phyloP scores from a whole-genome alignment of 2,797 vertebrate genomes.

The Eulemur mongoz region DNA sequence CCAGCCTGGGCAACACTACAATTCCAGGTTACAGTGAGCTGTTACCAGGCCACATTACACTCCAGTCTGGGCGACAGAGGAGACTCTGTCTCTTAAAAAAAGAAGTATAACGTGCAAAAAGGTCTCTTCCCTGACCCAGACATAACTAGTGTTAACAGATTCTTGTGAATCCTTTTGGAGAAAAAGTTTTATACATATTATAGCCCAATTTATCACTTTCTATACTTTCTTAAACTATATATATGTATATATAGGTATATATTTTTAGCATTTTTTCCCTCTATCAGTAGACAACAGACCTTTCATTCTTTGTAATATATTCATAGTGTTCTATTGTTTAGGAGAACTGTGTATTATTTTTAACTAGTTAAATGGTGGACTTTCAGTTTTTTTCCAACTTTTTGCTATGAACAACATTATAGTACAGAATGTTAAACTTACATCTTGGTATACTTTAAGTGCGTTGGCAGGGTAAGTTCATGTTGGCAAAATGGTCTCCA shows the following conservation, averaged over 20 bases:
- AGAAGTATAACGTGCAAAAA: neutral
- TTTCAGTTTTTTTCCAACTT: neutral
- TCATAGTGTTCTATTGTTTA: conserved; percentile 6
- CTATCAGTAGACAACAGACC: neutral
- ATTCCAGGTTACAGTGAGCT: no score
- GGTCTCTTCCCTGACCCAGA: neutral
- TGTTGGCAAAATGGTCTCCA: neutral
- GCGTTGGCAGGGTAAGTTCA: neutral
- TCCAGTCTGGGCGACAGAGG: neutral
- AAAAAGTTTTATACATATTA: neutral
- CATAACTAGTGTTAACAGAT: neutral
- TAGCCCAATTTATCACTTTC: neutral
- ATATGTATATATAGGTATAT: neutral
- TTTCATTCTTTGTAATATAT: neutral
- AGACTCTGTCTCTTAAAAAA: neutral
- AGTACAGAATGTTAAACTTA: neutral
- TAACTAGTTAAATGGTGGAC: neutral
- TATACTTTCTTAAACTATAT: neutral
- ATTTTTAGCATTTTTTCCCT: neutral
- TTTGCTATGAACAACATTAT: neutral
- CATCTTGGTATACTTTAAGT: neutral
- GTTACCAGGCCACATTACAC: neutral
- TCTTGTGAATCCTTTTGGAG: neutral
- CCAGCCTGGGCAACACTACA: neutral
- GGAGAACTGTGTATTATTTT: neutral